Percentiles rank a stretch among this genome's conserved stretches.
Conservation (phyloP, 2,113 vertebrate genomes). For the Muscicapa adusta region DNA sequence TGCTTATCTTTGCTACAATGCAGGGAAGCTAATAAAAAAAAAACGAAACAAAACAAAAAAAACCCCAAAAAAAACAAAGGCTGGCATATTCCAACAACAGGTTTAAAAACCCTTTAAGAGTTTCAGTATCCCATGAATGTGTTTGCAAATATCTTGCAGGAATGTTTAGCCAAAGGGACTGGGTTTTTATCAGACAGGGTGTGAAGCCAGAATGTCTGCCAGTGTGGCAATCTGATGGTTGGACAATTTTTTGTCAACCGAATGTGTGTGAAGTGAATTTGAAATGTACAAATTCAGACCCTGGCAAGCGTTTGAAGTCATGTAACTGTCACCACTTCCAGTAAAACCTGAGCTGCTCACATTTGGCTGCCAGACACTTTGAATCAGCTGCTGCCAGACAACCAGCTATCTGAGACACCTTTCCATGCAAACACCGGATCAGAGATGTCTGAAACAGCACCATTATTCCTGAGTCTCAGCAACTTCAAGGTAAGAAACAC, state of each 20-base stretch:
- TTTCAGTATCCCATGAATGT: not conserved
- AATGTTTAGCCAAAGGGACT: not conserved
- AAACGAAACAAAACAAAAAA: not conserved
- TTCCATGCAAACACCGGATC: conserved; percentile 37
- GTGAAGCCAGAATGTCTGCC: not conserved
- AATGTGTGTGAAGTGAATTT: conserved; percentile 45
- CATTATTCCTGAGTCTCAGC: conserved; percentile 9
- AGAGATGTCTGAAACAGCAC: conserved; percentile 67
- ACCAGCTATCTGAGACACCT: conserved; percentile 48
- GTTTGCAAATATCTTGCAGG: not conserved
- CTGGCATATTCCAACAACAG: not conserved
- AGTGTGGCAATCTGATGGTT: not conserved
- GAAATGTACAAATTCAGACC: conserved; percentile 60
- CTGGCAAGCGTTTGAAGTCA: conserved; percentile 42
- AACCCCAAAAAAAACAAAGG: not conserved
- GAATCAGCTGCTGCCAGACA: conserved; percentile 49
- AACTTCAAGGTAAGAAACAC: conserved; percentile 26
- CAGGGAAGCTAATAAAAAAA: not conserved
- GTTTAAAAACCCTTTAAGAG: not conserved
- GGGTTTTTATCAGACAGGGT: not conserved
- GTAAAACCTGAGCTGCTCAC: conserved; percentile 49
- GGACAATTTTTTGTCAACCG: conserved; percentile 6
- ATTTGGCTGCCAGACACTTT: conserved; percentile 36
- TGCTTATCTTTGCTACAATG: not conserved
- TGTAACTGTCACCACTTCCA: conserved; percentile 65